Evolutionary conservation across 2,113 vertebrate species (phyloP).

Genomic region (Ceyx margarethae): DNA sequence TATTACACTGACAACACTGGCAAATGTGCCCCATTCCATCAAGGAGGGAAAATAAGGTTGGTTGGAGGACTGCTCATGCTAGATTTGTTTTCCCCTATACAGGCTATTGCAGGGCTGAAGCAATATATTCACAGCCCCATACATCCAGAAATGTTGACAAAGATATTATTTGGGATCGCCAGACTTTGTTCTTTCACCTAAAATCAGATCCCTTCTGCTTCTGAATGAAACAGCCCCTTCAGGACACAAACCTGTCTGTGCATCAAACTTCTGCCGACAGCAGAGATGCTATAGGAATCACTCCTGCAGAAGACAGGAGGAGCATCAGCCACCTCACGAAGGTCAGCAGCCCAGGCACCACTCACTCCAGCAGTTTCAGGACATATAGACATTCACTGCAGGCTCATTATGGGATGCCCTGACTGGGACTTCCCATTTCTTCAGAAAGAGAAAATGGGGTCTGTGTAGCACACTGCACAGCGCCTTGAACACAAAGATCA

Average conservation of each 20-base stretch:
- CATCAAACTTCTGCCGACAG: rapidly evolving
- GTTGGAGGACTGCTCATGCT: neutral
- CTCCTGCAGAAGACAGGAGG: neutral
- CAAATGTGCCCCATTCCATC: neutral
- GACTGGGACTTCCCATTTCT: neutral
- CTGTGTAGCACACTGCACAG: neutral
- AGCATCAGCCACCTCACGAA: neutral
- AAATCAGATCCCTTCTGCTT: neutral
- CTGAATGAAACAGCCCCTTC: neutral
- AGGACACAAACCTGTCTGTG: neutral
- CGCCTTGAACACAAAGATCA: neutral
- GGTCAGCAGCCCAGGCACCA: rapidly evolving
- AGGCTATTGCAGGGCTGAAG: neutral
- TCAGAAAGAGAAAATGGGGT: neutral
- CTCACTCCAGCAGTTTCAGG: neutral
- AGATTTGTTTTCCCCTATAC: conserved; percentile 18
- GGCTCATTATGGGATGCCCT: rapidly evolving
- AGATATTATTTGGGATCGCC: neutral
- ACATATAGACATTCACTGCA: neutral
- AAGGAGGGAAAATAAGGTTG: conserved; percentile 7
- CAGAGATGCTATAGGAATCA: neutral
- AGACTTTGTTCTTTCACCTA: neutral
- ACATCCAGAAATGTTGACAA: neutral
- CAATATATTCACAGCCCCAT: neutral
- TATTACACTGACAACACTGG: neutral